Evolutionary conservation across 2,888 invertebrate species (phyloP).

Genomic region (Pomacea canaliculata): DNA sequence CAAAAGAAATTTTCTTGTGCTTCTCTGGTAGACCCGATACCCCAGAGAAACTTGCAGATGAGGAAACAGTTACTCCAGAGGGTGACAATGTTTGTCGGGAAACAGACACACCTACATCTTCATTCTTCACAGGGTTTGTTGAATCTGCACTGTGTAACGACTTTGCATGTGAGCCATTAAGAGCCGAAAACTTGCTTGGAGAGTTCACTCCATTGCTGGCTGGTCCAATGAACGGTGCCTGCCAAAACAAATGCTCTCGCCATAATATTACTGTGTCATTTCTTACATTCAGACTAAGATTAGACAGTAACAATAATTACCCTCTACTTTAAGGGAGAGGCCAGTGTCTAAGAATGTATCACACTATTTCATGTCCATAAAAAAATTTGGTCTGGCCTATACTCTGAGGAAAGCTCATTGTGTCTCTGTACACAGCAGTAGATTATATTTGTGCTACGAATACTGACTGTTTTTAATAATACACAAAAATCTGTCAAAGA

Average conservation of each 20-base stretch:
- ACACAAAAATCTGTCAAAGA: no score
- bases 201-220: constrained; percentile 3
- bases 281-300: no score
- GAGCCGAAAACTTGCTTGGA: background rate
- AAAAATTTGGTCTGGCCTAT: no score
- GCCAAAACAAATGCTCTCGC: background rate
- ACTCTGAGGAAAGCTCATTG: no score
- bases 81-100: background rate
- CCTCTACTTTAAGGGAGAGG: constrained; percentile 2
- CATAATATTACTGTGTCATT: no score
- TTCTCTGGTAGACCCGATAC: constrained; percentile 42
- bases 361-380: no score
- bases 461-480: no score
- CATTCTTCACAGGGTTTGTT: background rate
- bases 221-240: constrained; percentile 41
- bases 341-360: background rate
- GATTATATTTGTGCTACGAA: no score
- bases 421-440: no score
- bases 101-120: background rate
- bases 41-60: constrained; percentile 5
- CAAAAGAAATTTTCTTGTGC: constrained; percentile 58
- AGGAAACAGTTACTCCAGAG: background rate
- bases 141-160: background rate
- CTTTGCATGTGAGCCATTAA: constrained; percentile 1
- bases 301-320: no score